Base-by-base conservation (phyloP, 2,888 invertebrate genomes). In the Ceraclea dissimilis region DNA sequence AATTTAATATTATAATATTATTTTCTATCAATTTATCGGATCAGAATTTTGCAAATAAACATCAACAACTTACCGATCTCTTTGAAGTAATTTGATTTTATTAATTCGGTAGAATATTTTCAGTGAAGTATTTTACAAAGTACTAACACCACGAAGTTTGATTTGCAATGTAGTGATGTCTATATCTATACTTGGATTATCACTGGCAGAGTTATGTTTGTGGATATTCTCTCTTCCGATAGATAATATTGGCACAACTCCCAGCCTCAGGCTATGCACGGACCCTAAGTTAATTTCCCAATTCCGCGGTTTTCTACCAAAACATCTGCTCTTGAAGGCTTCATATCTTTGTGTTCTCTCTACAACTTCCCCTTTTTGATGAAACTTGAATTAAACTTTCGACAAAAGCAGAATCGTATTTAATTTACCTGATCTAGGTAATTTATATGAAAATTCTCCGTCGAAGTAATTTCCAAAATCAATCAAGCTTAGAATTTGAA, bases 251-350 rank as follows among this genome's bases (percentile, higher is more conserved):
- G 39, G 39, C 39, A 39, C 39, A 39, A 39, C n/a, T 39, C 39
- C 39, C 39, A 16, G 48, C 60, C 57, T 39, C 18, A 48, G 57
- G 57, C 57, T 22, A 18, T 21, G 22, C 57, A 57, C 52, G 57
- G 58, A 57, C 59, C 59, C 61, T 53, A 52, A 61, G 61, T 61
- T 61, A 59, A 61, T 61, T 61, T 61, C 59, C 58, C 61, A 50
- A 59, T 61, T 60, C 58, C 61, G 61, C 61, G 61, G 61, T 61
- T 57, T 57, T 50, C 56, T 51, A 51, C 51, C 52, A 53, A 59
- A 61, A 58, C 59, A 61, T 59, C 61, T 61, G 61, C 59, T 49
- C 44, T 51, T 61, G 61, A 61, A 61, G 59, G 59, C 59, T 61
- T 60, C 61, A 61, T 59, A 46, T 61, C 19, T 46, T 44, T 18